Conservation (phyloP, 1,140 invertebrate genomes). For the Drosophila serrata region DNA sequence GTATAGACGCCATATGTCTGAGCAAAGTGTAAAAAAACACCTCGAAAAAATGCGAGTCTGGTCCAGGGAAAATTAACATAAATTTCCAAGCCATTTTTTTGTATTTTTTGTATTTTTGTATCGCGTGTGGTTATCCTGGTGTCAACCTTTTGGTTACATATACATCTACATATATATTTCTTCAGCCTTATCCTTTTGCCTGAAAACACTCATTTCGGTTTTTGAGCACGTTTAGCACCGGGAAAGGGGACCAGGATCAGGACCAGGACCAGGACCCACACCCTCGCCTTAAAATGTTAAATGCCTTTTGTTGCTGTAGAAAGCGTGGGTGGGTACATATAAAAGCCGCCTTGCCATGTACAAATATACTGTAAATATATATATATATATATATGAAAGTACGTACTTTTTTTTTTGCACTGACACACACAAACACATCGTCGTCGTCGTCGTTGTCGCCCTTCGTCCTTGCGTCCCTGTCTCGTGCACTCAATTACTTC, state of each 20-base stretch:
- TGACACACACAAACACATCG: constrained; percentile 40
- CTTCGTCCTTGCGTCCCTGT: constrained; percentile 71
- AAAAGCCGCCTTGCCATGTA: constrained; percentile 29
- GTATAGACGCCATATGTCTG: constrained; percentile 71
- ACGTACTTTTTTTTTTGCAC: constrained; percentile 27
- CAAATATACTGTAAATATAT: constrained; percentile 30
- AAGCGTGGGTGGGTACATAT: constrained; percentile 28
- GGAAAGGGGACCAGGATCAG: constrained; percentile 23
- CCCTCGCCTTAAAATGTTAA: constrained; percentile 72
- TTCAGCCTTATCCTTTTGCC: constrained; percentile 70
- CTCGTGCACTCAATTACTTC: constrained; percentile 83
- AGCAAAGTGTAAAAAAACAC: constrained; percentile 27
- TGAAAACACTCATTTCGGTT: constrained; percentile 79
- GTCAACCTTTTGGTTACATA: constrained; percentile 46
- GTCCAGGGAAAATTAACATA: constrained; percentile 76
- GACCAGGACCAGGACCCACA: constrained; percentile 7
- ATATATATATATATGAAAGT: constrained; percentile 25
- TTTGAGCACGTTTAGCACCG: constrained; percentile 83
- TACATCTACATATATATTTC: too few species aligned
- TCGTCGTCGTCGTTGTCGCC: too few species aligned
- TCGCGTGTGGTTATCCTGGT: constrained; percentile 11
- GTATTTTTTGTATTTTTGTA: not conserved
- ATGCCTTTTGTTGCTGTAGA: constrained; percentile 68
- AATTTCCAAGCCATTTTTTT: constrained; percentile 60
- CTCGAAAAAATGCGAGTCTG: constrained; percentile 30